Evolutionary conservation across 2,888 invertebrate species (phyloP), one percentile per base, ranked within the genome.

Genomic region (Stenotaenia linearis): DNA sequence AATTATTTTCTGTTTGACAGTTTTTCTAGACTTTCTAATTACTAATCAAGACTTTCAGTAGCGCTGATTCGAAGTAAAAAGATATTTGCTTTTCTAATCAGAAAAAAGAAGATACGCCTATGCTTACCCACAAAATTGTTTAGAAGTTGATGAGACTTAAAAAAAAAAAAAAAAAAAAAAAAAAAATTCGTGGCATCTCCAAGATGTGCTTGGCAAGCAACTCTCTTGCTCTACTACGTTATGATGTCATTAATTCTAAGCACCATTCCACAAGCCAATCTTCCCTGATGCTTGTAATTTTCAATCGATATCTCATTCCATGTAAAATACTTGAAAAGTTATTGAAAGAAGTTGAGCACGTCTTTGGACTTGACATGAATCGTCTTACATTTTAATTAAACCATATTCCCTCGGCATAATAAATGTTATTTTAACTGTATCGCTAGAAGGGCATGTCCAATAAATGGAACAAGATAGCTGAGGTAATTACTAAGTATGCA

Each of bases 291-390:
- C 69, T 69, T 69, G 69, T 69, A 69, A 69, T 69, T 69, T 69
- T 69, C 69, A 69, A 69, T 69, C 69, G 69, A 69, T 69, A 69
- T 69, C 69, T 69, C 69, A 69, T 69, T 69, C 69, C 69, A 69
- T 69, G 69, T 69, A 69, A 69, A 69, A 69, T 69, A 69, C 69
- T 69, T 69, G 69, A 69, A 69, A 50, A 69, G 25, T 28, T 69
- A 69, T 69, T 69, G 69, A 28, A 50, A 23, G 69, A 69, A 69
- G 25, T 69, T 69, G 69, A 69, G 28, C 25, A 69, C 25, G 28
- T 25, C 69, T 69, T 28, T 28, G 23, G 69, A 28, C 69, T 23
- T 28, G 28, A 28, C 69, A 28, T 69, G 50, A 18, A 50, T 69
- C 69, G 15, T 10, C 69, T 69, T 69, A 28, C 69, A 15, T n/a